Evolutionary conservation across 2,113 vertebrate species (phyloP), one percentile per base, ranked within the genome.

Genomic region (Crotalus helleri): DNA sequence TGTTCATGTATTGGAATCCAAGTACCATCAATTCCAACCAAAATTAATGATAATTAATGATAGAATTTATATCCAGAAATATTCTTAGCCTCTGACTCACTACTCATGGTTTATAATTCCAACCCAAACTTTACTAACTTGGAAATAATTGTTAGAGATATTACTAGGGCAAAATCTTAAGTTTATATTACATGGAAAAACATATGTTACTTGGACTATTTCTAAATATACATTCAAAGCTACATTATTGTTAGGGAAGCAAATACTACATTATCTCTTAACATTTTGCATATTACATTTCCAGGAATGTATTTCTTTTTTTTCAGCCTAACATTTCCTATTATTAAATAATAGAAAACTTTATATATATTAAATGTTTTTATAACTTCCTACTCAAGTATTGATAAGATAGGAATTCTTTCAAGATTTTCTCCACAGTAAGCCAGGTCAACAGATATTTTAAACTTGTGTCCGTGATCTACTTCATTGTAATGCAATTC

Each of bases 381-480:
- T 96, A 90, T 94, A 95, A 93, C 33, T 91, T 0, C 51, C 26
- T 89, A 0, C 49, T 29, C 93, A 93, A 93, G 93, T 33, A 61
- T 94, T 94, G 86, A 61, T 59, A 96, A 94, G 58, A 44, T 2
- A 86, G 88, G 90, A 92, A 85, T 89, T 94, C 91, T 29, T 91
- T 54, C 54, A 93, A 94, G 33, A 15, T 69, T 88, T 29, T 90
- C 29, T 94, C 90, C 26, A 11, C 81, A 90, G 69, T 54, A 94
- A 74, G 19, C 91, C 58, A 7, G 88, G 29, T 95, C 87, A 93
- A 29, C 91, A 95, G 91, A 92, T 92, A 61, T 95, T 96, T 86
- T 89, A 96, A 90, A 91, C 0, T 0, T 58, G 90, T 93, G 12
- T 91, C 92, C 91, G 24, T 69, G 88, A 69, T 6, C 49, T 61